Conservation (phyloP, 2,888 invertebrate genomes). For the Platynereis dumerilii region DNA sequence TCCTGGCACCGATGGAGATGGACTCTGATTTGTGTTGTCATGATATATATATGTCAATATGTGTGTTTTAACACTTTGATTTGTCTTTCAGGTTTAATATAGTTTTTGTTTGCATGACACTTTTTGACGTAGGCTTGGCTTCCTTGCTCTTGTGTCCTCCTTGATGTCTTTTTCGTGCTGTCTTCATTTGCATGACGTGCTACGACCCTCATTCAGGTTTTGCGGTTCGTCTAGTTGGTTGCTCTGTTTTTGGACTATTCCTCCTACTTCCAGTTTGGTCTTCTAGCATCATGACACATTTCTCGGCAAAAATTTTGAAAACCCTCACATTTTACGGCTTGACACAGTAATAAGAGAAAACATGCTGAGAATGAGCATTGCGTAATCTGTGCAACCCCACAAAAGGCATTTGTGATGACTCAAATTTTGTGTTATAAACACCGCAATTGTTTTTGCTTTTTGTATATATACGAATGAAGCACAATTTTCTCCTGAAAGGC, state of each 20-base stretch:
- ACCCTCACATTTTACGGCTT: too few relatives aligned
- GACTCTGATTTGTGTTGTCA: not conserved
- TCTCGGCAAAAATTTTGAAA: too few relatives aligned
- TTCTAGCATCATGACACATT: too few relatives aligned
- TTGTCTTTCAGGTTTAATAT: conserved; percentile 3
- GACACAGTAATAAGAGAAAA: conserved; percentile 5
- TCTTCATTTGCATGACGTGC: conserved; percentile 20
- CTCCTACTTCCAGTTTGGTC: conserved; percentile 13
- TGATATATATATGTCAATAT: not conserved
- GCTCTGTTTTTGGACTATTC: conserved; percentile 21
- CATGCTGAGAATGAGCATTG: too few relatives aligned
- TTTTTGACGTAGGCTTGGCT: conserved; percentile 8
- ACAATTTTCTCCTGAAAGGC: not conserved
- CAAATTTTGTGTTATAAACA: too few relatives aligned
- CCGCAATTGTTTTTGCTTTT: conserved; percentile 1
- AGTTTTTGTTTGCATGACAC: conserved; percentile 10
- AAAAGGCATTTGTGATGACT: conserved; percentile 25
- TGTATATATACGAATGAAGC: not conserved
- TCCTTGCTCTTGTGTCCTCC: conserved; percentile 4
- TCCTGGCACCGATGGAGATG: not conserved
- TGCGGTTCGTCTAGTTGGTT: conserved; percentile 29
- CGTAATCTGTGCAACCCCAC: conserved; percentile 9
- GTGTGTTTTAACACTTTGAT: not conserved
- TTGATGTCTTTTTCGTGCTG: conserved; percentile 5
- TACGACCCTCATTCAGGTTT: conserved; percentile 18